Percentiles rank a stretch among this genome's conserved stretches.
Evolutionary conservation across 2,888 invertebrate genomes (phyloP).

Genomic region (Tipula unca): DNA sequence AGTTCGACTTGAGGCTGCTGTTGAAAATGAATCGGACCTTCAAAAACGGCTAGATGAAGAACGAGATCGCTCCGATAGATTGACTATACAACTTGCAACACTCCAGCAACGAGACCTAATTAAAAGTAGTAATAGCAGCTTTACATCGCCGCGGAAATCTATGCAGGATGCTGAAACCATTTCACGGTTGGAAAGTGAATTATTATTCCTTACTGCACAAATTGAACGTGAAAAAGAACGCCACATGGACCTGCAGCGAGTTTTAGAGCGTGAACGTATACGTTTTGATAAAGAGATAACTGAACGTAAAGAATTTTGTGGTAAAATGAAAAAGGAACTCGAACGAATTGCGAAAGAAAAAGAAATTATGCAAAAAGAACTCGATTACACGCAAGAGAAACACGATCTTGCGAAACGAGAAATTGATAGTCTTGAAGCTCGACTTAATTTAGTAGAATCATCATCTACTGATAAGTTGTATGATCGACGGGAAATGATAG

Average conservation of each 20-base stretch:
- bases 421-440: constrained; percentile 45
- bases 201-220: constrained; percentile 45
- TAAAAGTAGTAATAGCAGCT: constrained; percentile 33
- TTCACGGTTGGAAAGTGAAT: constrained; percentile 45
- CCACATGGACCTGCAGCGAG: constrained; percentile 42
- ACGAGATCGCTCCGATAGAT: constrained; percentile 44
- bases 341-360: constrained; percentile 39
- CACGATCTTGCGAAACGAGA: constrained; percentile 38
- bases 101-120: constrained; percentile 38
- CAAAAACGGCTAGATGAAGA: constrained; percentile 51
- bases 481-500: constrained; percentile 37
- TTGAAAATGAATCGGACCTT: constrained; percentile 55
- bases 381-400: constrained; percentile 37
- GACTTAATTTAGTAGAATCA: constrained; percentile 32
- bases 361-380: constrained; percentile 34
- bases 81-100: constrained; percentile 41
- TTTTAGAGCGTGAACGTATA: constrained; percentile 40
- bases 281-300: constrained; percentile 40
- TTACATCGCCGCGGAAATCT: constrained; percentile 38
- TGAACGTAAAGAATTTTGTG: constrained; percentile 40
- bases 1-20: constrained; percentile 53
- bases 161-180: constrained; percentile 39
- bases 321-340: constrained; percentile 40
- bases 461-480: background rate
- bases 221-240: constrained; percentile 47